Base-by-base conservation (phyloP, 2,888 invertebrate genomes). In the Acanthoscelides obtectus region DNA sequence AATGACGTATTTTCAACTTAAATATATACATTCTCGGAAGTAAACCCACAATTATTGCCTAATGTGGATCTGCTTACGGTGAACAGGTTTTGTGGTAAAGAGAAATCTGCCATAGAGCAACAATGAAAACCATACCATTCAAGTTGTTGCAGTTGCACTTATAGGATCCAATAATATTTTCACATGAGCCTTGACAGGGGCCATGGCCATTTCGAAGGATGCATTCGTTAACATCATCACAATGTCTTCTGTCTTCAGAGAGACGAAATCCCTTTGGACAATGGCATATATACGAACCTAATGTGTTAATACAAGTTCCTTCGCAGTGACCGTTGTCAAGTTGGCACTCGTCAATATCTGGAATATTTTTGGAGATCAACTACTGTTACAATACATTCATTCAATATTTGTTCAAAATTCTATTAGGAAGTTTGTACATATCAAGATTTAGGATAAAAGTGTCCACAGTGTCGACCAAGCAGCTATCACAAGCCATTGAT, bases 161-260 rank as follows among this genome's bases (percentile, higher is more conserved):
- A 83, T 89, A 91, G 74, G 88, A 86, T 67, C 90, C 90, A 78
- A 86, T 85, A 66, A 86, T 86, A 82, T 91, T 91, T 75, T 83
- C 82, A 81, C 91, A 91, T 64, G 85, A 85, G 78, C 89, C 90
- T 81, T 91, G 89, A 80, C 91, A 91, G 17, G 90, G 90, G 2
- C 90, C 90, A 81, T 90, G 90, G 2, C 90, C 90, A 82, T 90
- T 90, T 78, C 89, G 87, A 77, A 88, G 83, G 64, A 89, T 83
- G 79, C 90, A 91, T 82, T 91, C 90, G 83, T 91, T 89, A 77
- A 89, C 85, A 82, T 90, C 90, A 87, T 82, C 76, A 77, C 83
- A 83, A 8, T 74, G 69, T 71, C 77, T 79, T 22, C 78, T 77
- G 72, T 79, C 77, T 19, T 77, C 71, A 12, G 72, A 67, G 69